Base-by-base conservation (phyloP, 30 jellyfish, hydroid and myxozoan genomes). In the Cassiopea andromeda region DNA sequence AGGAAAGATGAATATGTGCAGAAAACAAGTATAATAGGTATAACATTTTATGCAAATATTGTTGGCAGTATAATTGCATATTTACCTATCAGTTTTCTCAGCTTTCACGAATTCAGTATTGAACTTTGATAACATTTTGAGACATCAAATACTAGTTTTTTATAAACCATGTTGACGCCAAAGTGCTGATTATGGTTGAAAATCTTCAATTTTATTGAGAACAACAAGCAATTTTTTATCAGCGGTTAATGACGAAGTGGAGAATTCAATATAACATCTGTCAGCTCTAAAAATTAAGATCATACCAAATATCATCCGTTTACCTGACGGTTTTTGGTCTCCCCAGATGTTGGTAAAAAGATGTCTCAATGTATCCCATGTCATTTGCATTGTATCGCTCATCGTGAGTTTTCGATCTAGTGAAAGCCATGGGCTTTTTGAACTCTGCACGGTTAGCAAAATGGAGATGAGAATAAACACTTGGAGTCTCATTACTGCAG, bases 251-350 rank as follows among this genome's bases (percentile, higher is more conserved):
- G 64, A 3, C 64, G 0, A 54, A 54, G 38, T 27, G 64, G 0
- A 54, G 64, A 54, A 3, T 0, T 54, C 64, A 10, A 54, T 3
- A 0, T 54, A 10, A 54, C 10, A 54, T 54, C 64, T 54, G 7
- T 54, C 12, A 54, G 64, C 64, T 54, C 64, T 3, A 54, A 3
- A 54, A 54, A 54, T 54, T 10, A 54, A 3, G 64, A 54, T 3
- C 38, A 27, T 27, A 27, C 38, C 38, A 27, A 27, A 27, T 27
- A 27, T 27, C 38, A 27, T 27, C 2, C 8, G 2, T 50, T 70
- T 70, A 77, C 86, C 86, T 77, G 86, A 13, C 1, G 86, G 86
- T 19, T n/a, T n/a, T 69, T 47, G 5, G 70, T 49, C 59, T 12
- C 74, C 86, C 86, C 75, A 77, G n/a, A 77, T 43, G 49, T 49